These are phyloP conservation scores for Limosa lapponica DNA, from an alignment of 2,797 vertebrate species.

Conservation along the genomic window DNA sequence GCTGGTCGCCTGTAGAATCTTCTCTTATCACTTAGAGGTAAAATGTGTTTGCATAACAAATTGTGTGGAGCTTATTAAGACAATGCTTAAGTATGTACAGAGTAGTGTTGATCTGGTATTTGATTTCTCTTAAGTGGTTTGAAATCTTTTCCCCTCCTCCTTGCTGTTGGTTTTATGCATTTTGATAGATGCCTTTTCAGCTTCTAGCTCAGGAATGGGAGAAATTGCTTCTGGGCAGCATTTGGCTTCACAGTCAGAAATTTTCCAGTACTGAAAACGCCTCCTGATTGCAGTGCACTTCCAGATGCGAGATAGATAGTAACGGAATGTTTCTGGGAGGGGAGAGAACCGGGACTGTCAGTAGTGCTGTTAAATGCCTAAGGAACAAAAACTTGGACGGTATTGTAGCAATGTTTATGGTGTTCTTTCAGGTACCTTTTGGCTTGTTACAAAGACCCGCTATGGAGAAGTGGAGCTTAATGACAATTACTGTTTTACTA, in stretches of 20 bases:
- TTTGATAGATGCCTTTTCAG: not conserved
- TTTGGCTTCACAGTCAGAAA: not conserved
- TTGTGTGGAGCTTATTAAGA: not conserved
- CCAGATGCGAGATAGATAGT: not conserved
- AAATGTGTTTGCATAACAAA: not conserved
- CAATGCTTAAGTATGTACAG: not conserved
- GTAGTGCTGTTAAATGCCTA: not conserved
- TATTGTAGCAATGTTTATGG: not conserved
- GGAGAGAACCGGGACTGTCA: not conserved
- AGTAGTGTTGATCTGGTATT: not conserved
- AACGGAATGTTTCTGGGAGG: not conserved
- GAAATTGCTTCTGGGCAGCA: not conserved
- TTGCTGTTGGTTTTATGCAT: not conserved
- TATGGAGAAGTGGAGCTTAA: constrained; percentile 89
- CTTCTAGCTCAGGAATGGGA: not conserved
- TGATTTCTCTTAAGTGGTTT: not conserved
- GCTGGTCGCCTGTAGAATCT: not conserved
- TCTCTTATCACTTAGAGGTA: not conserved
- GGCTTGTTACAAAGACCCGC: not conserved
- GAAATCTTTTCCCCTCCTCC: not conserved
- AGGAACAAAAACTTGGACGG: not conserved
- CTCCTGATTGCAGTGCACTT: not conserved
- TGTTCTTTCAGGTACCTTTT: constrained; percentile 2
- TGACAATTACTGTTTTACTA: constrained; percentile 82
- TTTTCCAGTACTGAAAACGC: not conserved